Evolutionary conservation across 1,140 invertebrate genomes (phyloP).

Genomic region (Ptiloglossa arizonensis): DNA sequence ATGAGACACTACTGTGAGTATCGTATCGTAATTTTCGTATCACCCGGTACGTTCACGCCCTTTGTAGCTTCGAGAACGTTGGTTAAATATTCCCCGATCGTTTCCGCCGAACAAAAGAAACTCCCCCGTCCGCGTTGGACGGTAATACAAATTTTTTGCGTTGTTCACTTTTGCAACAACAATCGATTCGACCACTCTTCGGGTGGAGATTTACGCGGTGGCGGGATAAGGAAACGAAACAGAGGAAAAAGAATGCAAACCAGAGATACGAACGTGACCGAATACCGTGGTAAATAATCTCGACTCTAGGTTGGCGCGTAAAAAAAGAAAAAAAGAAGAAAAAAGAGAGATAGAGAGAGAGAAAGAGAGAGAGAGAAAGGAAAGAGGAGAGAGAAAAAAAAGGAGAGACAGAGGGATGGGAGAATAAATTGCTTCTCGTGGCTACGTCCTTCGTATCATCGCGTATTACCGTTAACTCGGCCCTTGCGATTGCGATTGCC

Average conservation of each 20-base stretch:
- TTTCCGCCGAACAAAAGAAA: no score
- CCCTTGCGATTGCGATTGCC: constrained; percentile 50
- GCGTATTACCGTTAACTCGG: constrained; percentile 59
- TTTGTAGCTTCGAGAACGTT: no score
- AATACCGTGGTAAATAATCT: constrained; percentile 6
- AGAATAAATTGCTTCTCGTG: constrained; percentile 56
- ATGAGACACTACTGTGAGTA: no score
- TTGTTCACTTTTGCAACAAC: background rate
- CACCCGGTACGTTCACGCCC: no score
- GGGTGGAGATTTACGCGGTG: background rate
- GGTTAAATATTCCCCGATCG: no score
- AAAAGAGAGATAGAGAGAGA: background rate
- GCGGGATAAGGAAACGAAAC: no score
- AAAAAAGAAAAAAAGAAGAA: background rate
- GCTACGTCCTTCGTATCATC: constrained; percentile 57
- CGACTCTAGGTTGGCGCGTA: background rate
- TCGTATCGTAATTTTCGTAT: no score
- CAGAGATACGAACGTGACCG: constrained; percentile 19
- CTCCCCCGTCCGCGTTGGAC: no score
- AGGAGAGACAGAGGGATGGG: background rate
- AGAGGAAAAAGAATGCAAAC: background rate
- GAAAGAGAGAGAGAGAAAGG: background rate
- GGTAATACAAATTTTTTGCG: background rate
- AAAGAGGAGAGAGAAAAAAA: background rate
- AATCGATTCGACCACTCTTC: background rate